Percentiles rank a stretch among this genome's conserved stretches.
Evolutionary conservation across 2,797 vertebrate genomes (phyloP).

Genomic region (Euphonia xanthogaster): DNA sequence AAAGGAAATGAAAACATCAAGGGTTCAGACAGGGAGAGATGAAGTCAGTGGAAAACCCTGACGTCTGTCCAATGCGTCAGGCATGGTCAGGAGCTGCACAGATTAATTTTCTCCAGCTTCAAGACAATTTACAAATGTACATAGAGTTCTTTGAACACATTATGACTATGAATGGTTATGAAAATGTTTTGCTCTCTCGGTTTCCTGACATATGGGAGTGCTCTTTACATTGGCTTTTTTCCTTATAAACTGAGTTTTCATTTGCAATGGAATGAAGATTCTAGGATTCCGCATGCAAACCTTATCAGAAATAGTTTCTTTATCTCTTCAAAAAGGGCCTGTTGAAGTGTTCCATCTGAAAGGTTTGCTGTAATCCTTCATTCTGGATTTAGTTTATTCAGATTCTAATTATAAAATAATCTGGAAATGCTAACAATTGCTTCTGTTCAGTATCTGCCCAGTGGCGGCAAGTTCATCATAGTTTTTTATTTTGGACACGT

Average conservation of each 20-base stretch:
- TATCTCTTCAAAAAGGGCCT: background rate
- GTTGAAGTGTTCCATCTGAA: background rate
- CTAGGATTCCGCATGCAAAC: background rate
- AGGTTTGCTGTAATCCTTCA: background rate
- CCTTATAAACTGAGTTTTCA: background rate
- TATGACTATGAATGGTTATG: background rate
- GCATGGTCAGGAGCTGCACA: background rate
- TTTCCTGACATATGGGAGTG: background rate
- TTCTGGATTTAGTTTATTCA: slow-evolving; percentile 9
- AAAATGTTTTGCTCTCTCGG: background rate
- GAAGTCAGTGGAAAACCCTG: background rate
- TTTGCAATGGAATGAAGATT: background rate
- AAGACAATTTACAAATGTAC: slow-evolving; percentile 3
- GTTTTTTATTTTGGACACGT: background rate
- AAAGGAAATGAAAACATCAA: slow-evolving; percentile 10
- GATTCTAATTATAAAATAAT: slow-evolving; percentile 32
- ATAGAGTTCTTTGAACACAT: background rate
- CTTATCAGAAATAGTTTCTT: slow-evolving; percentile 7
- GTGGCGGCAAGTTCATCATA: background rate
- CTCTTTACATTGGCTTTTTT: background rate
- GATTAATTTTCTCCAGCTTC: background rate
- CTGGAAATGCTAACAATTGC: background rate
- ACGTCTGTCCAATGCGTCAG: background rate
- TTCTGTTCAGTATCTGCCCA: background rate
- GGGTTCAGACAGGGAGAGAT: background rate